These are phyloP conservation scores for Synergus itoensis DNA, from an alignment of 2,888 invertebrate species.

Conservation along the genomic window DNA sequence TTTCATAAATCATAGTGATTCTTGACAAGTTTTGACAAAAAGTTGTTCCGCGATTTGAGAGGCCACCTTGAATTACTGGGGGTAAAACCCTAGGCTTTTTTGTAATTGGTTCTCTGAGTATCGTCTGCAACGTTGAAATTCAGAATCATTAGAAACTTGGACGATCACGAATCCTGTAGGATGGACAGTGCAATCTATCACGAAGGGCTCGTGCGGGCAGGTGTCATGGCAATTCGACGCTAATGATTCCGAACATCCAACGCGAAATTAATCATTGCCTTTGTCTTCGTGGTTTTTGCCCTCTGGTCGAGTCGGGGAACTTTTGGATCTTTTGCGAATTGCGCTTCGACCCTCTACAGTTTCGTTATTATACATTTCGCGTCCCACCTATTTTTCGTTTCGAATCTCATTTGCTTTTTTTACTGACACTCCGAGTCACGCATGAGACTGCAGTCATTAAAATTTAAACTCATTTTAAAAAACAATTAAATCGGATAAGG, in stretches of 20 bases:
- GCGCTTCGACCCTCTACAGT: constrained; percentile 40
- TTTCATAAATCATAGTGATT: constrained; percentile 66
- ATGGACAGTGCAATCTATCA: constrained; percentile 72
- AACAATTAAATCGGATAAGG: background rate
- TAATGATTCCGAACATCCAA: constrained; percentile 75
- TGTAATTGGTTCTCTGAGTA: constrained; percentile 65
- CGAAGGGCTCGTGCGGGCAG: constrained; percentile 73
- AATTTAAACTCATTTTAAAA: constrained; percentile 22
- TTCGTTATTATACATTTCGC: constrained; percentile 37
- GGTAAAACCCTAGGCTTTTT: constrained; percentile 60
- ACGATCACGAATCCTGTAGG: constrained; percentile 44
- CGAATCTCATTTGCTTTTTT: constrained; percentile 41
- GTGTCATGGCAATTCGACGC: constrained; percentile 74
- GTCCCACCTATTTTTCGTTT: constrained; percentile 6
- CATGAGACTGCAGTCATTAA: constrained; percentile 27
- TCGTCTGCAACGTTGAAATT: constrained; percentile 69
- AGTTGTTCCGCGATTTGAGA: constrained; percentile 59
- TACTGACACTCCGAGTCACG: constrained; percentile 9
- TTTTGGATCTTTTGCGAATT: constrained; percentile 54
- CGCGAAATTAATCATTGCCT: constrained; percentile 76
- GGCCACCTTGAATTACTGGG: constrained; percentile 59
- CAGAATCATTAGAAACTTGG: constrained; percentile 71
- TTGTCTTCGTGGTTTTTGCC: constrained; percentile 71
- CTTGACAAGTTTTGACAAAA: constrained; percentile 70
- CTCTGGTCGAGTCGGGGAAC: constrained; percentile 54